Base-by-base conservation (phyloP, 1,140 invertebrate species). In the Pseudobourletiella spinata region DNA sequence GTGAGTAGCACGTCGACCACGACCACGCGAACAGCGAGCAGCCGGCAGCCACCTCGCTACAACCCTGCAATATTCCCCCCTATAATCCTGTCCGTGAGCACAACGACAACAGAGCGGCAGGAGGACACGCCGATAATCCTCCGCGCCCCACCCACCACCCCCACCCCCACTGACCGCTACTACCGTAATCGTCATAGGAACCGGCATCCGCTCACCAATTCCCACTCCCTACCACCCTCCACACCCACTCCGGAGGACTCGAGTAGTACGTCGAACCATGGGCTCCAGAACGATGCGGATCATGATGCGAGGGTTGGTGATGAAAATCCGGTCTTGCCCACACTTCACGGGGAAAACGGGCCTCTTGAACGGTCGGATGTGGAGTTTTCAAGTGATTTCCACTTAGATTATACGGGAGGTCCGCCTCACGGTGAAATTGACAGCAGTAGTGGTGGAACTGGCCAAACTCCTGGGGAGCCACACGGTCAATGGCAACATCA, bases 141-240 rank as follows among this genome's bases (percentile, higher is more conserved):
- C 35, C 32, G 32, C 42, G 39, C 55, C 8, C 32, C 55, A 25
- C 39, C 32, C 11, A 57, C 55, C 32, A 43, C 14, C 14, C 52
- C 55, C 20, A 57, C 55, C 39, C 25, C 14, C 14, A 51, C 25
- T n/a, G 24, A 35, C 25, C 28, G 16, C 8, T 48, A 48, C 39
- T 14, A 35, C 20, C 28, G 52, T 22, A 55, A 55, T 35, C 26
- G 52, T 11, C 44, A 61, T 58, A 16, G 55, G n/a, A 35, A 62
- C 18, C 32, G 60, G 3, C 43, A 42, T 48, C 60, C 60, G 18
- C 28, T 58, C 18, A 65, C 64, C 48, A 65, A 65, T 35, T 61
- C 64, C 1, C 59, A 63, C 44, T 59, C 60, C 6, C 28, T 63
- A 16, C 25, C 30, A 25, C 64, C 64, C 1, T 50, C 64, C 6